These are phyloP conservation scores for Trididemnum miniatum DNA, from an alignment of 23 tunicate genomes.

Conservation along the genomic window DNA sequence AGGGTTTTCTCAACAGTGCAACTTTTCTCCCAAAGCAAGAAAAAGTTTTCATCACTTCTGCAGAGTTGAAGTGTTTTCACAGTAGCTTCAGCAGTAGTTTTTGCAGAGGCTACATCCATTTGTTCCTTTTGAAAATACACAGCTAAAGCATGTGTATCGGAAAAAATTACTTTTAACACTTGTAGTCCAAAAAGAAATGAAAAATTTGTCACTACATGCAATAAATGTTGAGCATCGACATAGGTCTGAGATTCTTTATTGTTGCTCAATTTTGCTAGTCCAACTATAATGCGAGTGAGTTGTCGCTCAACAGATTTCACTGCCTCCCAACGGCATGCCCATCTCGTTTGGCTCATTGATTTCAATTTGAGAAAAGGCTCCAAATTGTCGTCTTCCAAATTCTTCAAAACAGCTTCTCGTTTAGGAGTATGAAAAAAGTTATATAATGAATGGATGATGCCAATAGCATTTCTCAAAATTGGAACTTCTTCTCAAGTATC, in stretches of 20 bases:
- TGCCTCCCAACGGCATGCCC: constrained; percentile 24
- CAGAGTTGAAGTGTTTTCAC: constrained; percentile 4
- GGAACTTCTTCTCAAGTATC: constrained; percentile 1
- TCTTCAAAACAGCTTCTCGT: constrained; percentile 12
- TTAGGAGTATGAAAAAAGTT: constrained; percentile 21
- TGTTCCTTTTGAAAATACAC: background rate
- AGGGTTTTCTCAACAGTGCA: background rate
- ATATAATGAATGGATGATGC: constrained; percentile 1
- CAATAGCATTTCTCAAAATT: constrained; percentile 9
- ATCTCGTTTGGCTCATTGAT: constrained; percentile 15
- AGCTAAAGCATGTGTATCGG: constrained; percentile 21
- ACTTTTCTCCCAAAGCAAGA: background rate
- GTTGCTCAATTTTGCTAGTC: background rate
- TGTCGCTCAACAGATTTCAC: constrained; percentile 16
- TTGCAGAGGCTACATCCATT: constrained; percentile 17
- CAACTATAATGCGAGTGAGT: background rate
- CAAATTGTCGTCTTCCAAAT: background rate
- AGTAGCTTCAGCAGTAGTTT: constrained; percentile 11
- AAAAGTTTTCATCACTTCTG: background rate
- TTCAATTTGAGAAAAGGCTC: constrained; percentile 8
- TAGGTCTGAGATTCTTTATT: background rate
- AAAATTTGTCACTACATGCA: background rate
- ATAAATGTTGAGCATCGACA: constrained; percentile 6
- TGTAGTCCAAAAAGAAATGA: constrained; percentile 10
- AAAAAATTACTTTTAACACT: constrained; percentile 20